Conservation (phyloP, 2,113 vertebrate species). For the Actenoides hombroni region DNA sequence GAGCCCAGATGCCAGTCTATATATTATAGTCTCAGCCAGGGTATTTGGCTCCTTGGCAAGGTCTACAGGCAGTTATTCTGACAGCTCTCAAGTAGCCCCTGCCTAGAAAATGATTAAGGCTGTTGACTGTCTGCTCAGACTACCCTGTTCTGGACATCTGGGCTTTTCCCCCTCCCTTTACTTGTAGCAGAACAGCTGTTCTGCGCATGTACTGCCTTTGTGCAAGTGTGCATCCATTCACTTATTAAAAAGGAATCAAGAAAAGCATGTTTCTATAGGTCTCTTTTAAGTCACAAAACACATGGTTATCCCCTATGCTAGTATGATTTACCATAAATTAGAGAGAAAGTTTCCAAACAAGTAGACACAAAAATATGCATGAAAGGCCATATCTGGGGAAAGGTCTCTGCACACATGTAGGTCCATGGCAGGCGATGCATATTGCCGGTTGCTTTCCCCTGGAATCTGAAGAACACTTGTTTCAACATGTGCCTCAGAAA, state of each 20-base stretch:
- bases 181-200: conserved; percentile 6
- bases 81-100: conserved; percentile 28
- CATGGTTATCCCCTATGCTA: neutral
- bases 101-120: neutral
- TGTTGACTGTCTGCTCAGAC: conserved; percentile 10
- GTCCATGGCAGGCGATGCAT: neutral
- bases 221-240: neutral
- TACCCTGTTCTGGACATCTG: conserved; percentile 21
- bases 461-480: neutral
- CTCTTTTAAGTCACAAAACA: conserved; percentile 4
- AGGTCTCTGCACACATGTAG: neutral
- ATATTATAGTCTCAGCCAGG: conserved; percentile 3
- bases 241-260: neutral
- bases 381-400: neutral
- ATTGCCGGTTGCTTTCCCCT: neutral
- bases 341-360: neutral
- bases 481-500: conserved; percentile 28
- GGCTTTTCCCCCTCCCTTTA: neutral
- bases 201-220: neutral
- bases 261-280: neutral
- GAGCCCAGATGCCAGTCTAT: conserved; percentile 16
- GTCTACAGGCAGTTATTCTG: conserved; percentile 18
- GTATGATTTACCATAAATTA: neutral
- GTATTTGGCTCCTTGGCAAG: conserved; percentile 12
- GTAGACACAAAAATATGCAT: neutral